phyloP scores from a whole-genome alignment of 2,888 invertebrate genomes.

The Theretra japonica region DNA sequence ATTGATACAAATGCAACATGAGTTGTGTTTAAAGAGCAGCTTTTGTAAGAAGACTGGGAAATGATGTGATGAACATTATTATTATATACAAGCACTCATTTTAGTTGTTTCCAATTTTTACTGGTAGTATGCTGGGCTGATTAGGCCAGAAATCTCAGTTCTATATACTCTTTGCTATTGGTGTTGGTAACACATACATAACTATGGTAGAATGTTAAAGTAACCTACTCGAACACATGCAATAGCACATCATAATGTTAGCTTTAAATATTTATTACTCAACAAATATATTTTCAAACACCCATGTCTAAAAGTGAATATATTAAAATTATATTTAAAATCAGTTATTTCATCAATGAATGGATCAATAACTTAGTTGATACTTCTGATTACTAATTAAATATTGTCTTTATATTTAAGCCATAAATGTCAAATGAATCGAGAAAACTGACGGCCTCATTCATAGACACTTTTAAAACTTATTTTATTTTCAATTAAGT shows the following conservation, averaged over 20 bases:
- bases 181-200: neutral
- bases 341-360: neutral
- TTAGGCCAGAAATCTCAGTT: neutral
- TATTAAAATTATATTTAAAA: no score
- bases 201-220: neutral
- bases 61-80: neutral
- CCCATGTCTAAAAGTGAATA: neutral
- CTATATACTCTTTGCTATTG: neutral
- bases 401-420: no score
- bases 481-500: no score
- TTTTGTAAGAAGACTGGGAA: slow-evolving; percentile 12
- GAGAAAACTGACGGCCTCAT: no score
- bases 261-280: neutral
- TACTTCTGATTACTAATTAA: neutral
- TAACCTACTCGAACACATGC: neutral
- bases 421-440: no score
- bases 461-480: no score
- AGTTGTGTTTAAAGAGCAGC: slow-evolving; percentile 20
- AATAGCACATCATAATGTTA: slow-evolving; percentile 6
- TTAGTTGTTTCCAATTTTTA: neutral
- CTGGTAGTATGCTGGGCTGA: neutral
- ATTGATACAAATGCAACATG: slow-evolving; percentile 2
- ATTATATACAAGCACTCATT: slow-evolving; percentile 8
- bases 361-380: neutral
- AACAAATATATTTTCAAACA: neutral